Base-by-base conservation (phyloP, 1,140 invertebrate genomes). In the Caerostris extrusa region DNA sequence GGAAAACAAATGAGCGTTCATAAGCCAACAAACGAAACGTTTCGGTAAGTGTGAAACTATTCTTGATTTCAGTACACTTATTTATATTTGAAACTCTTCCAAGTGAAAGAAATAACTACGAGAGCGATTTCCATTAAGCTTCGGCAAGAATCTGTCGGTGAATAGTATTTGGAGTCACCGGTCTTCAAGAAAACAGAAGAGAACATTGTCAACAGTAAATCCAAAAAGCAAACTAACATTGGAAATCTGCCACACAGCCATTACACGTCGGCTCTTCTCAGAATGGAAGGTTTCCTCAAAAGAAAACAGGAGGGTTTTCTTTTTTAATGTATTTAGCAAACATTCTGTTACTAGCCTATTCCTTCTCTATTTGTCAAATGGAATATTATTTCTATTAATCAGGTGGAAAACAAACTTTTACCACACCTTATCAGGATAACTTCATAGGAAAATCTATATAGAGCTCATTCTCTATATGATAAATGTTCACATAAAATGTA, bases 181-280 rank as follows among this genome's bases (percentile, higher is more conserved):
- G 53, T 58, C 56, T 58, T 86, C 5, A 7, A 14, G 83, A 58
- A 56, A 82, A 17, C 58, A 64, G 2, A 53, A 8, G 34, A 87
- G 61, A 82, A 64, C 7, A 87, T 64, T 87, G 85, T 61, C 85
- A 55, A 83, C 81, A 83, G 81, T 57, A 83, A 34, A 61, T 87
- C 85, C 61, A 87, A 87, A 87, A 60, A 87, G n/a, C 85, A 87
- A 81, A 60, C 85, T 50, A 87, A 64, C n/a, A 87, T 60, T 87
- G 85, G 85, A 87, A 56, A 87, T 60, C 85, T 87, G 85, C 85
- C 85, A 87, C 56, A 87, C 17, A 57, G 57, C 8, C 85, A 87
- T 87, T 87, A 87, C 58, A 61, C 61, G 4, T 6, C 53, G 17
- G 56, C 34, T 81, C 71, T 81, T 50, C 71, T 81, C 8, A 17